phyloP scores from a whole-genome alignment of 2,113 vertebrate genomes.

The Pleuronectes platessa region DNA sequence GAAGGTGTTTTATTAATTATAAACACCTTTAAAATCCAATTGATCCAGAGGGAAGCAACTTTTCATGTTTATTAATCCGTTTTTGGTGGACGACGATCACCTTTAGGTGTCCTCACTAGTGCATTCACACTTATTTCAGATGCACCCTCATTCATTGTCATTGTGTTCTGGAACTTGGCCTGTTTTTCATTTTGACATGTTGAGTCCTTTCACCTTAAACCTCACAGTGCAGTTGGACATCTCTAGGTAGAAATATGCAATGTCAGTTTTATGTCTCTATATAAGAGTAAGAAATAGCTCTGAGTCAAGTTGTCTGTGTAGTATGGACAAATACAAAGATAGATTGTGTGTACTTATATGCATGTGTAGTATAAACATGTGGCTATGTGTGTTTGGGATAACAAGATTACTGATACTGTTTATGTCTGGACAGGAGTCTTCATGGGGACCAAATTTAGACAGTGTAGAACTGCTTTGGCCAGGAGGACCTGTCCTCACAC shows the following conservation, averaged over 20 bases:
- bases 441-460: constrained; percentile 68
- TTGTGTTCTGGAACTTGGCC: neutral
- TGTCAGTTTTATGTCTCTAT: neutral
- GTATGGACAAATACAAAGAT: neutral
- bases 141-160: neutral
- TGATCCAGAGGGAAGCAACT: neutral
- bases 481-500: constrained; percentile 62
- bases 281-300: neutral
- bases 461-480: constrained; percentile 54
- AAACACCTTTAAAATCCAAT: neutral
- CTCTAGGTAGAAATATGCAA: neutral
- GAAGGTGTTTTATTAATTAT: neutral
- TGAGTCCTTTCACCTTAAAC: constrained; percentile 28
- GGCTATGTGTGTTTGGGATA: neutral
- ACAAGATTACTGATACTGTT: constrained; percentile 33
- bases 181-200: neutral
- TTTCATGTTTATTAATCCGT: neutral
- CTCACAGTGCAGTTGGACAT: neutral
- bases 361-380: neutral
- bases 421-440: constrained; percentile 70
- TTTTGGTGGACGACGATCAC: neutral
- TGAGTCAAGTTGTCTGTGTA: neutral
- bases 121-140: neutral
- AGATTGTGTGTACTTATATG: neutral
- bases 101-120: neutral